Base-by-base conservation (phyloP, 2,888 invertebrate species). In the Eilema sororculum region DNA sequence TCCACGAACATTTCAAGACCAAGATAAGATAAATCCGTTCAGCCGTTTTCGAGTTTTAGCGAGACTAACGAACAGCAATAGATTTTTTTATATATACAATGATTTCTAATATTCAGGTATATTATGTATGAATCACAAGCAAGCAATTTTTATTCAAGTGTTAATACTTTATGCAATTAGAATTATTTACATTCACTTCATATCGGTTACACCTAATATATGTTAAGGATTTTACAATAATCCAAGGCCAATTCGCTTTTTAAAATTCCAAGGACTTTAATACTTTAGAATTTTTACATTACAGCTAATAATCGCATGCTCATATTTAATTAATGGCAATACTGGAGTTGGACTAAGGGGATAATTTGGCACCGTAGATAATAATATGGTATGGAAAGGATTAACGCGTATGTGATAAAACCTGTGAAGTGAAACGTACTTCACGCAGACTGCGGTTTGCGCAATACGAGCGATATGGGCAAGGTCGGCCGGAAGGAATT, bases 401-500 rank as follows among this genome's bases (percentile, higher is more conserved):
- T 22, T 20, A 46, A 10, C 41, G 30, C 46, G 65, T 61, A 52
- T 65, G 52, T 62, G 33, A 65, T 69, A 64, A 70, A 67, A 59
- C 69, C 68, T 65, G 52, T 62, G 67, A 75, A 69, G 62, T 67
- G 63, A 41, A 80, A 67, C 61, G 71, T 67, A 71, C 66, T 80
- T 69, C 57, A 75, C 63, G 71, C 72, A 63, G 57, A 41, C 41
- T 72, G 68, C 72, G 69, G 68, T 75, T 80, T 81, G 79, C 81
- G 85, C 84, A 86, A 81, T 77, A 76, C 75, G 76, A 80, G 77
- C 86, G 85, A 86, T 89, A 86, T 83, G 79, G 83, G 84, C 91
- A 92, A 94, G 93, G 93, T 89, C 90, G 84, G 78, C 90, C 91
- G 93, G 93, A 94, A 93, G 91, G 87, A 92, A 91, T 87, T 82